These are phyloP conservation scores for Allolobophora icterica DNA, from an alignment of 2,888 invertebrate genomes.

Conservation along the genomic window DNA sequence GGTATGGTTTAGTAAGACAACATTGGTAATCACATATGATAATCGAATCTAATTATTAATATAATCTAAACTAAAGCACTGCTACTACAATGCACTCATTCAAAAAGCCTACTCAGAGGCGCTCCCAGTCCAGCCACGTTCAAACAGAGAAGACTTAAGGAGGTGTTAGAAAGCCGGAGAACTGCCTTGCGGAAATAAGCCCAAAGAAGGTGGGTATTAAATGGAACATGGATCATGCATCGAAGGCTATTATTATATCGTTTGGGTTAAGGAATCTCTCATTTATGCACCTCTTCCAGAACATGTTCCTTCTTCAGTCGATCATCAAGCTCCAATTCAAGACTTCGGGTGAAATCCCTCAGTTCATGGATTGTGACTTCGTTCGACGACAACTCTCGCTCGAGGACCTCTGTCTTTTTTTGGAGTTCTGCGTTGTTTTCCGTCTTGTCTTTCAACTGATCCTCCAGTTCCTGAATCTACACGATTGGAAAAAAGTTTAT, in stretches of 20 bases:
- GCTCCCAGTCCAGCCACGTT: too few relatives aligned
- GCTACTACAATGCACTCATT: too few relatives aligned
- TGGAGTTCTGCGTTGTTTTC: slow-evolving; percentile 55
- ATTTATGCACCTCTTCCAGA: background rate
- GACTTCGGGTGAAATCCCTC: slow-evolving; percentile 78
- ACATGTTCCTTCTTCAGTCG: slow-evolving; percentile 28
- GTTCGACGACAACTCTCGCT: slow-evolving; percentile 77
- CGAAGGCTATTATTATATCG: background rate
- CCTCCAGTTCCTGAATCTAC: slow-evolving; percentile 81
- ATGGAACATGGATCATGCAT: background rate
- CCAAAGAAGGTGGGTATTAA: too few relatives aligned
- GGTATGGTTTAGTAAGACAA: background rate
- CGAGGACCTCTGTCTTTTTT: slow-evolving; percentile 72
- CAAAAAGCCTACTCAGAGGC: too few relatives aligned
- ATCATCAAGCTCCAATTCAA: slow-evolving; percentile 78
- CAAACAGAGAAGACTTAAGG: too few relatives aligned
- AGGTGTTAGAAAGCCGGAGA: too few relatives aligned
- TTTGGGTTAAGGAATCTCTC: background rate
- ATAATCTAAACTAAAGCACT: too few relatives aligned
- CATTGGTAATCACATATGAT: background rate
- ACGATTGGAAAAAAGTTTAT: background rate
- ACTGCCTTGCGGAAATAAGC: too few relatives aligned
- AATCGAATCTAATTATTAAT: too few relatives aligned
- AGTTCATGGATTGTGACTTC: slow-evolving; percentile 78
- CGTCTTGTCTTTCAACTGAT: slow-evolving; percentile 68